Evolutionary conservation across 2,888 invertebrate genomes (phyloP).

Genomic region (Hydraecia micacea): DNA sequence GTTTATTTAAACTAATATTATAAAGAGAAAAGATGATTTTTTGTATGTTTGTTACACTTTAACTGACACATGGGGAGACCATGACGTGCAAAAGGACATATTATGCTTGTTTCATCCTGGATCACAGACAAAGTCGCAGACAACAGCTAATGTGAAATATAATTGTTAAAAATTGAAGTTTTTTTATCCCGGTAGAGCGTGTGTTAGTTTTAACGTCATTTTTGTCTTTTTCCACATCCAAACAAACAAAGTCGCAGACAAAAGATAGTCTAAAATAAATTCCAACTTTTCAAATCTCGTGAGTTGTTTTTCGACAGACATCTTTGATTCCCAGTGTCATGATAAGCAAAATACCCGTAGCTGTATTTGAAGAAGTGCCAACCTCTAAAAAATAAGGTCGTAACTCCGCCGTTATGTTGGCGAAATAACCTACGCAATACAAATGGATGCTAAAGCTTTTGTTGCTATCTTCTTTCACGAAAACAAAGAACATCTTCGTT

Average conservation of each 20-base stretch:
- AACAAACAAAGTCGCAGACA: not conserved
- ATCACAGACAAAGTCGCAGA: no score
- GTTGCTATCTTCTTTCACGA: constrained; percentile 36
- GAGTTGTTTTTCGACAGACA: constrained; percentile 57
- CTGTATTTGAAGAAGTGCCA: constrained; percentile 66
- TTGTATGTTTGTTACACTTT: no score
- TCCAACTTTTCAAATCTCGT: constrained; percentile 17
- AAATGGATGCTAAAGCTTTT: constrained; percentile 59
- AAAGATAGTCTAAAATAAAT: constrained; percentile 13
- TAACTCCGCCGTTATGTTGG: constrained; percentile 56
- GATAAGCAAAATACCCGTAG: constrained; percentile 60
- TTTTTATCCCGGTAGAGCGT: not conserved
- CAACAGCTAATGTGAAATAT: not conserved
- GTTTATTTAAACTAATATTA: not conserved
- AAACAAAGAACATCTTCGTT: constrained; percentile 50
- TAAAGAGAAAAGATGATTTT: no score
- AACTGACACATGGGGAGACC: no score
- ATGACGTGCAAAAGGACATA: no score
- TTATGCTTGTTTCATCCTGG: no score
- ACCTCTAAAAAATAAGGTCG: constrained; percentile 60
- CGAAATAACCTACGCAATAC: constrained; percentile 57
- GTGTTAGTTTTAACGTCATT: not conserved
- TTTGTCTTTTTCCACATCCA: not conserved
- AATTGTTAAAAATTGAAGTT: not conserved
- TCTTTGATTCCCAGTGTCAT: constrained; percentile 55